Base-by-base conservation (phyloP, 2,888 invertebrate genomes). In the Cheilosia vulpina region DNA sequence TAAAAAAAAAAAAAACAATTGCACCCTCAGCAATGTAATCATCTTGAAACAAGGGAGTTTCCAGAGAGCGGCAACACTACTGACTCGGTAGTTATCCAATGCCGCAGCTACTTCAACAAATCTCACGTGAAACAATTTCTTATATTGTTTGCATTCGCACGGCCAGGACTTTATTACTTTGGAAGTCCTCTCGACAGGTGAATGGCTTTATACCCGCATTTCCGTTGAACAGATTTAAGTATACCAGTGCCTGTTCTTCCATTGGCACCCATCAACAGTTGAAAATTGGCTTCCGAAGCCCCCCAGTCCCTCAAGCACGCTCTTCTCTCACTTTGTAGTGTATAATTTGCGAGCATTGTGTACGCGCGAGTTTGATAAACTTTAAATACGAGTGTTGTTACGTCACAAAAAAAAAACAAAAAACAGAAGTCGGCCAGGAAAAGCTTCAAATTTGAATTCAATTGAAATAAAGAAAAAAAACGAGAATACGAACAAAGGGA, bases 201-300 rank as follows among this genome's bases (percentile, higher is more conserved):
- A 50, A 53, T 24, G 17, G 52, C 52, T 41, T 66, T 66, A 34
- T 50, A 1, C 6, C 50, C 9, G 13, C 38, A 15, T 62, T 45
- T 62, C 45, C 47, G 31, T 47, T 47, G 5, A 62, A 17, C 7
- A 15, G 6, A 9, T 45, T 45, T 11, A 60, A 45, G 45, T 43
- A 27, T 43, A n/a, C 43, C 27, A 43, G 21, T 13, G 41, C 3
- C 50, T 38, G 65, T 7, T 34, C 53, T 53, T 43, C n/a, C 41
- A 66, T 53, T 24, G 41, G 53, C 53, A 66, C 43, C 53, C 58
- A 71, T 71, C 58, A 71, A 52, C 58, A 71, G 60, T 50, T 71
- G 34, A 71, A 60, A 71, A 52, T 71, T 58, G 47, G 34, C 69
- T 69, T 69, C 13, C 50, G 38, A 68, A 69, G 21, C 17, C 69